These are phyloP conservation scores for Zelostemma sp. DNA, from an alignment of 1,140 invertebrate genomes.

Conservation along the genomic window DNA sequence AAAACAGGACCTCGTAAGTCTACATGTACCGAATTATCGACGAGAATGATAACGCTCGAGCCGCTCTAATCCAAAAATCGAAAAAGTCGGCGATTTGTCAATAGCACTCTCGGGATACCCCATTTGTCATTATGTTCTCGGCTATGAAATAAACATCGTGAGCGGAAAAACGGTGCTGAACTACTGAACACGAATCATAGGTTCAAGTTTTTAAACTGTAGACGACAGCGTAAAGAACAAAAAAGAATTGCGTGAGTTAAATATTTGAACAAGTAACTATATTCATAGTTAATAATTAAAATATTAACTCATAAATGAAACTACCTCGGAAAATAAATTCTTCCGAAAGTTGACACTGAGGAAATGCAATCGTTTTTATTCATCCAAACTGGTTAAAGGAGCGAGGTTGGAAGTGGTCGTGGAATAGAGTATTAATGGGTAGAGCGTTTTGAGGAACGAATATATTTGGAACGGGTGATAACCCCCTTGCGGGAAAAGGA, in stretches of 20 bases:
- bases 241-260: not conserved
- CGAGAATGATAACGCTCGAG: conserved; percentile 3
- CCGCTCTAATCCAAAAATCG: conserved; percentile 12
- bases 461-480: conserved; percentile 46
- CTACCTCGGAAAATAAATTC: not conserved
- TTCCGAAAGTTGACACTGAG: not conserved
- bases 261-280: conserved; percentile 3
- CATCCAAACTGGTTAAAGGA: conserved; percentile 25
- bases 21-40: conserved; percentile 13
- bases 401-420: conserved; percentile 49
- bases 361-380: not conserved
- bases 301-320: conserved; percentile 3
- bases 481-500: conserved; percentile 64
- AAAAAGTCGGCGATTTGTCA: conserved; percentile 21
- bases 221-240: not conserved
- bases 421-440: conserved; percentile 59
- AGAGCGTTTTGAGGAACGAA: conserved; percentile 48
- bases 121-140: conserved; percentile 13
- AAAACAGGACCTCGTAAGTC: not conserved
- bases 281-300: not conserved
- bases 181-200: not conserved
- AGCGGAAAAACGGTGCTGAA: conserved; percentile 2
- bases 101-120: conserved; percentile 6
- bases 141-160: conserved; percentile 4
- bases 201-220: too few relatives aligned